Evolutionary conservation across 2,113 vertebrate species (phyloP).

Genomic region (Nothobranchius kuhntae): DNA sequence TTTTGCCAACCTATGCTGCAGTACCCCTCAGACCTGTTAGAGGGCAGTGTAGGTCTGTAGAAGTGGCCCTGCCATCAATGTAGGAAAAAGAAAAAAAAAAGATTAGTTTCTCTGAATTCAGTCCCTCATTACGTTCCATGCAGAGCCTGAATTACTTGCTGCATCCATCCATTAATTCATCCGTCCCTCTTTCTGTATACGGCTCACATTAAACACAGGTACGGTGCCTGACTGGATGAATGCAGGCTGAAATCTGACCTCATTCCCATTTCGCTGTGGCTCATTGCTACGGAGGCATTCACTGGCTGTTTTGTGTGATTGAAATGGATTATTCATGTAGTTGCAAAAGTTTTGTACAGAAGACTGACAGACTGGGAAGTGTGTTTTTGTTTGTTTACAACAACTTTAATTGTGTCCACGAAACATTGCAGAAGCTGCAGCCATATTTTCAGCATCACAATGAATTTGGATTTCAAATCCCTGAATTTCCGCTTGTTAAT

Average conservation of each 20-base stretch:
- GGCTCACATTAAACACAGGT: conserved; percentile 68
- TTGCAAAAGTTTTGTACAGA: conserved; percentile 7
- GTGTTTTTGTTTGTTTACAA: conserved; percentile 28
- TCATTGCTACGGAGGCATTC: conserved; percentile 42
- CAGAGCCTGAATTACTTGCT: conserved; percentile 73
- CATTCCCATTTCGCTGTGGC: conserved; percentile 43
- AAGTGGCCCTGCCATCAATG: conserved; percentile 12
- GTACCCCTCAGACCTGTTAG: conserved; percentile 72
- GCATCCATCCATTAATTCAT: conserved; percentile 69
- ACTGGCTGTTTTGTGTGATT: conserved; percentile 37
- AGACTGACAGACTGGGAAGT: conserved; percentile 12
- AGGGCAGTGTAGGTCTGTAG: conserved; percentile 75
- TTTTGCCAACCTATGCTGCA: conserved; percentile 34
- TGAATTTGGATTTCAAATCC: conserved; percentile 46
- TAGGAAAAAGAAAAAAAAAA: conserved; percentile 4
- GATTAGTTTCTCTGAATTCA: conserved; percentile 71
- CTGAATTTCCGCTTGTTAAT: conserved; percentile 52
- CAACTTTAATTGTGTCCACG: conserved; percentile 34
- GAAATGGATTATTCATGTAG: conserved; percentile 43
- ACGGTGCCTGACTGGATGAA: conserved; percentile 45
- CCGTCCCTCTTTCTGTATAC: conserved; percentile 65
- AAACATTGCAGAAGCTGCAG: conserved; percentile 23
- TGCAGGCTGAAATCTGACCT: conserved; percentile 59
- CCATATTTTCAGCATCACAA: conserved; percentile 27
- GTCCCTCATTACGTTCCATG: conserved; percentile 75